Conservation (phyloP, 2,113 vertebrate genomes). For the Centropristis striata region DNA sequence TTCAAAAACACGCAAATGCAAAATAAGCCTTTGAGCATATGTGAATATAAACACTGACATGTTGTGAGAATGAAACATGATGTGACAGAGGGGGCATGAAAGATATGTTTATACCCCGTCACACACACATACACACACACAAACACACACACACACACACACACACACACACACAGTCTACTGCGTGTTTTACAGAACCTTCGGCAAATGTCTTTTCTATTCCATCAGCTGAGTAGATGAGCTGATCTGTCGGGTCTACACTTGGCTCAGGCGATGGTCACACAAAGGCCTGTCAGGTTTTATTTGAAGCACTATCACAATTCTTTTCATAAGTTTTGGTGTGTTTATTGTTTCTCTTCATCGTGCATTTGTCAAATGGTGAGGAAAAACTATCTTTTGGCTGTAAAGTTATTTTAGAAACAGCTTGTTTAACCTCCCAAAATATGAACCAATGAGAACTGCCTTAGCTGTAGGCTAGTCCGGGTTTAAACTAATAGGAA, state of each 20-base stretch:
- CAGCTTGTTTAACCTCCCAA: conserved; percentile 4
- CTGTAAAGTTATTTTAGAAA: conserved; percentile 4
- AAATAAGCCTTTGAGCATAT: conserved; percentile 34
- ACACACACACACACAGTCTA: conserved; percentile 6
- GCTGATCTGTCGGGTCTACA: conserved; percentile 40
- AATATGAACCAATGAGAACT: conserved; percentile 5
- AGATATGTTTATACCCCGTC: conserved; percentile 16
- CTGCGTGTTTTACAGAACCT: conserved; percentile 30
- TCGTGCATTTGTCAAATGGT: not conserved
- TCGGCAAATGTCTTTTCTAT: conserved; percentile 47
- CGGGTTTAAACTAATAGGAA: not conserved
- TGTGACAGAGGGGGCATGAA: conserved; percentile 37
- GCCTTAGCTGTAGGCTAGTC: not conserved
- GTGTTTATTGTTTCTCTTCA: not conserved
- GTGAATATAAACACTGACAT: conserved; percentile 16
- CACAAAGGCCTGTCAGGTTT: conserved; percentile 29
- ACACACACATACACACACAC: conserved; percentile 28
- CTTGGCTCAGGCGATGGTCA: conserved; percentile 31
- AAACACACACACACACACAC: conserved; percentile 22
- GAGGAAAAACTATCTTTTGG: not conserved
- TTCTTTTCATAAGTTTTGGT: not conserved
- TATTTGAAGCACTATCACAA: not conserved
- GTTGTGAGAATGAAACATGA: conserved; percentile 16
- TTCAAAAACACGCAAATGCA: conserved; percentile 18
- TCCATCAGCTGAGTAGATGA: conserved; percentile 34